Evolutionary conservation across 92 coral and sea anemone species (phyloP).

Genomic region (Scolanthus callimorphus): DNA sequence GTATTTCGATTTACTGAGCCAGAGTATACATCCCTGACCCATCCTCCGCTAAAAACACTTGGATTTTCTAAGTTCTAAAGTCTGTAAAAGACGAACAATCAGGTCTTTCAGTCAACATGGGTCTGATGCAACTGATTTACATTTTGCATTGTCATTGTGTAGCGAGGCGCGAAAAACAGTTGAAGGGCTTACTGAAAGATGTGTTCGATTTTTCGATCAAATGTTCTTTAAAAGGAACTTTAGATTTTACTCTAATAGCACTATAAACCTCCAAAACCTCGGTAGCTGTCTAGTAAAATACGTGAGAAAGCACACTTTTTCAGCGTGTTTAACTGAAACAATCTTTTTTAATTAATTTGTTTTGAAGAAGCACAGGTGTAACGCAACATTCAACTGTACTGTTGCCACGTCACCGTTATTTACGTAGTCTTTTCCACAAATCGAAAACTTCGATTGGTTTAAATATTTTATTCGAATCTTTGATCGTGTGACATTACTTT

Average conservation of each 20-base stretch:
- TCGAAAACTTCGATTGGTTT: neutral
- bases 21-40: neutral
- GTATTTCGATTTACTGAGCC: too few relatives aligned
- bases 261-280: too few relatives aligned
- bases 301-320: neutral
- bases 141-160: conserved; percentile 4
- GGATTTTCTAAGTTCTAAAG: too few relatives aligned
- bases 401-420: conserved; percentile 80
- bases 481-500: neutral
- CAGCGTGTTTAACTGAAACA: neutral
- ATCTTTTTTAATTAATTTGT: too few relatives aligned
- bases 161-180: neutral
- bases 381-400: conserved; percentile 16
- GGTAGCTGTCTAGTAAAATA: too few relatives aligned
- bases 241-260: too few relatives aligned
- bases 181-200: too few relatives aligned
- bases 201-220: too few relatives aligned
- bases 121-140: conserved; percentile 1
- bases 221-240: too few relatives aligned
- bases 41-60: too few relatives aligned
- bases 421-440: conserved; percentile 32
- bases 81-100: too few relatives aligned
- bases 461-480: neutral
- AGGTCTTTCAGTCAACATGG: too few relatives aligned
- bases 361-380: conserved; percentile 8